Base-by-base conservation (phyloP, 2,888 invertebrate genomes). In the Petrolisthes manimaculis region DNA sequence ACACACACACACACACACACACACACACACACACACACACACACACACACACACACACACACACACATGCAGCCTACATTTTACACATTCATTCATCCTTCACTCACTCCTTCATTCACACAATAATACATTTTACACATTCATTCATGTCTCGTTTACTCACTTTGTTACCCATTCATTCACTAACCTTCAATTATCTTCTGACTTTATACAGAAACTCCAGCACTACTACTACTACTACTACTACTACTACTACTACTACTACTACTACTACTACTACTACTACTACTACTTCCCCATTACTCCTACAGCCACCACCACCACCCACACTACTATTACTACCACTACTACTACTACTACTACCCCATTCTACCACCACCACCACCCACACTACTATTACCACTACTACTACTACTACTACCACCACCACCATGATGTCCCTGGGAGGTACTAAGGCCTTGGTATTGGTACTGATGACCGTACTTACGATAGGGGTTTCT, bases 401-500 rank as follows among this genome's bases (percentile, higher is more conserved):
- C 61, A 12, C 61, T 9, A 12, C 61, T 3, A 12, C 9, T 1
- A 12, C 61, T 3, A 9, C 18, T 3, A 12, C 61, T 4, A 12
- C 6, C 51, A 8, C 37, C 24, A 54, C 83, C 74, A 83, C 54
- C 54, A 86, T 77, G 83, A 6, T 83, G 54, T 9, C 55, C 21
- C n/a, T 86, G 14, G 37, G 9, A 18, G 75, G 54, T 14, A 86
- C 80, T 24, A 81, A 81, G 56, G 81, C 51, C 2, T 14, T 81
- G 74, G 81, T 80, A 61, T 14, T 85, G 69, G 67, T 79, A 69
- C 5, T 75, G 69, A 85, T 85, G 84, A 21, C 69, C 12, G 54
- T 78, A 14, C 69, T 79, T 2, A 79, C 84, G 4, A n/a, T 85
- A 3, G 69, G 21, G 4, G 78, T 69, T 37, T 74, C n/a, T 14